Evolutionary conservation across 2,797 vertebrate species (phyloP), one percentile per base, ranked within the genome.

Genomic region (Mus caroli): DNA sequence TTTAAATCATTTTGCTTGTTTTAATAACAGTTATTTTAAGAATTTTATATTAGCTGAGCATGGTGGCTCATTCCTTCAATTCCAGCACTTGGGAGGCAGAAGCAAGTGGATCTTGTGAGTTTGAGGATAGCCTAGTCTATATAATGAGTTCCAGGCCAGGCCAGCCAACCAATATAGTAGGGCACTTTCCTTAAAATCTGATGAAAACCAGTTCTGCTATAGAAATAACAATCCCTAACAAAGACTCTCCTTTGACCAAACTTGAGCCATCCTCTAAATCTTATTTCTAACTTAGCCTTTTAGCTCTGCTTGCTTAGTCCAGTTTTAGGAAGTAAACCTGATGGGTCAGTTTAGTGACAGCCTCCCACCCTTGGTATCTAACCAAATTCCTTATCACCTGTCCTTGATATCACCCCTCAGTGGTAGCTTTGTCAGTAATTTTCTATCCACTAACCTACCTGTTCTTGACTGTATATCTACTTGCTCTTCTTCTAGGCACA

Each of bases 1-100:
- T 88, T 88, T 88, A 96, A 96, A 58, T 28, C 40, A 64, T 3
- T 86, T 79, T 87, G 84, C 26, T 77, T 95, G 46, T 76, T 56
- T 94, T 82, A 69, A 58, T 92, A 64, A 87, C 13, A 20, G 40
- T 64, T 62, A 62, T 62, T 62, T 84, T 84, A n/a, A 58, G 60
- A 86, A 69, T 46, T 85, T 37, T 37, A 8, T n/a, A 4, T 50
- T 67, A 50, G 13, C 64, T 52, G 20, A 69, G 62, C 34, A 87
- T 40, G 37, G 20, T 34, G 71, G 3, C 11, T 43, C 19, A 58
- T 5, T 14, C 52, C 86, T 76, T 88, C 40, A 34, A 37, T 37
- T 34, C 28, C 28, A 46, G 87, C 37, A 76, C 54, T 88, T 58
- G 37, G 71, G 69, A 76, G 71, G 28, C 28, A 43, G 71, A 71